Base-by-base conservation (phyloP, 2,888 invertebrate species). In the Metellina segmentata region DNA sequence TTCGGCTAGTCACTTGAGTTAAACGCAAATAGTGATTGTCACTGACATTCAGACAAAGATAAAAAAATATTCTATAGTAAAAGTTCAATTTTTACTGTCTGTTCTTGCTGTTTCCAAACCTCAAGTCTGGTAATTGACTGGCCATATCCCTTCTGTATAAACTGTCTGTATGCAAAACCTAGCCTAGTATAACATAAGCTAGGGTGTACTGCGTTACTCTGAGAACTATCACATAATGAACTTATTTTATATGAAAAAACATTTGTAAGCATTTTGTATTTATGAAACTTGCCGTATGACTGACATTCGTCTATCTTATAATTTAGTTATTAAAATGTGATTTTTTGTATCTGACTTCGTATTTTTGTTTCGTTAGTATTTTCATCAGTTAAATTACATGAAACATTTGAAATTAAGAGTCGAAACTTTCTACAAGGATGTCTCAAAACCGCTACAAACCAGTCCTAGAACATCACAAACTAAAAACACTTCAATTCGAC, bases 1-100 rank as follows among this genome's bases (percentile, higher is more conserved):
- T 81, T 75, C 81, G 74, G 81, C 88, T 88, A 88, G 88, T 88
- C 88, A 88, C 88, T 75, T 75, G 88, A 88, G 61, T 69, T 74
- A 49, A 81, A 71, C 69, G 48, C 71, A 79, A 53, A 49, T 13
- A 77, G 77, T 77, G 77, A 77, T 77, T 61, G 13, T 70, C 51
- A 69, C 77, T 20, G n/a, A 86, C 70, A 77, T 78, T 70, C 77
- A 86, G 78, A 78, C 49, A 69, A 48, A 70, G 70, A 70, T 61
- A 16, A 61, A 7, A 61, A 61, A 61, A 9, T 61, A 4, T 61
- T 61, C 49, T 49, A 19, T 53, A 83, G 7, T 9, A 61, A 85
- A 8, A 78, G 85, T 71, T 61, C 85, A 75, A n/a, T 74, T 85
- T 49, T 78, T 77, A 78, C 34, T 34, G 34, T 78, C 6, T 48